Base-by-base conservation (phyloP, 2,797 vertebrate species). In the Champsocephalus gunnari region DNA sequence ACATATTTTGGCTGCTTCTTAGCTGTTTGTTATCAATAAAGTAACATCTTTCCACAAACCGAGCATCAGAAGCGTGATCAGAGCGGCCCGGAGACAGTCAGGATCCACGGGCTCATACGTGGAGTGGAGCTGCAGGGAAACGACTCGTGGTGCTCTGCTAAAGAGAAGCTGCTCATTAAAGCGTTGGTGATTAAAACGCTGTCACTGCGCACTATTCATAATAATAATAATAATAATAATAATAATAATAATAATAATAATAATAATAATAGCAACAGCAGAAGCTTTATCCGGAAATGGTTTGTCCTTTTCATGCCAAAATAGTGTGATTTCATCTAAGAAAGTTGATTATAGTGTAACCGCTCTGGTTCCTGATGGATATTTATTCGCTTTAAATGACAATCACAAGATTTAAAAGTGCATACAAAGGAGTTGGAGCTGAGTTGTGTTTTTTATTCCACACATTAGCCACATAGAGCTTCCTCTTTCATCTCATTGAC, bases 401-500 rank as follows among this genome's bases (percentile, higher is more conserved):
- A 44, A 59, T 59, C 57, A 12, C 10, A 59, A 10, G 28, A 12
- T 63, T 38, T 19, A 2, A 50, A 64, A 50, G 24, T n/a, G 41
- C 19, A 47, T 17, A 6, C 2, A n/a, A 34, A 10, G 14, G 21
- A 21, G 21, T 21, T 21, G 21, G 21, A 21, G 21, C 21, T 21
- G 21, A 21, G 21, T 21, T 21, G 21, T 53, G 60, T 38, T 21
- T 5, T 66, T 32, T 62, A 34, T 38, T 38, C 45, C 4, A 32
- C 14, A 9, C 66, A 67, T 73, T 73, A 61, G 38, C 8, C 44
- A 66, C 49, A 71, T 21, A 63, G 53, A 50, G 14, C 51, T 32
- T 47, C 19, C 19, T 24, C 65, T 73, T 76, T 76, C 60, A 76
- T 79, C 55, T 69, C 60, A 28, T 43, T 53, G 55, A 81, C 65